Base-by-base conservation (phyloP, 2,797 vertebrate genomes). In the Falco concolor region DNA sequence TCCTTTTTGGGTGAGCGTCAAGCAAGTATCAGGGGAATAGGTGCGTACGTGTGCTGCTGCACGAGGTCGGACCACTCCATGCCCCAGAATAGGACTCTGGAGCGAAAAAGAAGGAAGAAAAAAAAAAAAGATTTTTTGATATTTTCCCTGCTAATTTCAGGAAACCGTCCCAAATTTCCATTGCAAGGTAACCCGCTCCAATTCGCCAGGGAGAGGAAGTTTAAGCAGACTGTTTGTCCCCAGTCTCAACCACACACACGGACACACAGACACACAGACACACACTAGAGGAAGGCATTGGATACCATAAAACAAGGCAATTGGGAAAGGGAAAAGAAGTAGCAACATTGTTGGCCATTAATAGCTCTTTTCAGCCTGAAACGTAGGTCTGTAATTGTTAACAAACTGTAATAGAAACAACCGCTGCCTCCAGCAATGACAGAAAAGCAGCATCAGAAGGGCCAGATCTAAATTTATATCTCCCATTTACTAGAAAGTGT, bases 141-240 rank as follows among this genome's bases (percentile, higher is more conserved):
- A 84, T 76, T 97, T 97, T 97, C 93, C 96, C 47, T 95, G 89
- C n/a, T 28, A 83, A 95, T 97, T 97, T 96, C 97, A 97, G 97
- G 97, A 98, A 98, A 94, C 79, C 21, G 1, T 87, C 97, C 93
- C 95, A 95, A 94, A 97, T 93, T 96, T 89, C 96, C 81, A 84
- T 52, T 76, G 87, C 92, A 89, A 90, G 85, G 91, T 75, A 75
- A 84, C 44, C 40, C 1, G 34, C 80, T 87, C 82, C 68, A 76
- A 45, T 65, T 23, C 93, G 54, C 61, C 11, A 2, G 72, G 90
- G 91, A 97, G 95, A 96, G 97, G 97, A 98, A 98, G 95, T 91
- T 52, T 80, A 20, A 92, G 69, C 59, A 42, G 91, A 95, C 94
- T 83, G 68, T 72, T 91, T 90, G 90, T 83, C 78, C 95, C 63